Percentiles rank a stretch among this genome's conserved stretches.
Conservation (phyloP, 2,113 vertebrate species). For the Scartelaos histophorus region DNA sequence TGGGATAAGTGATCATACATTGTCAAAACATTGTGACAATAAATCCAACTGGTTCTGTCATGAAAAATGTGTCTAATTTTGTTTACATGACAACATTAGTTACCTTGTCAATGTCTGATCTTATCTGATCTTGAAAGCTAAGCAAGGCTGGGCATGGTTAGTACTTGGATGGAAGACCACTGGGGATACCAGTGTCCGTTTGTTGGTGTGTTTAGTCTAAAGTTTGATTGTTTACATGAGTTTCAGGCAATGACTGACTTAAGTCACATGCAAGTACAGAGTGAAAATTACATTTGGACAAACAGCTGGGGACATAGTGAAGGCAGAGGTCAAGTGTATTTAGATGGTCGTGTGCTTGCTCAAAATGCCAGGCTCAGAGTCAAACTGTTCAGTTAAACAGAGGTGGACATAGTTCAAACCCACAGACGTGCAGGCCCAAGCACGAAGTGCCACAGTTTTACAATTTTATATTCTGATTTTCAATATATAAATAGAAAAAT, state of each 20-base stretch:
- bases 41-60: conserved; percentile 23
- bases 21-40: conserved; percentile 26
- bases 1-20: conserved; percentile 13
- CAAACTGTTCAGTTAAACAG: no score
- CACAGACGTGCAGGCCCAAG: conserved; percentile 65
- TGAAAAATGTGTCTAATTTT: background rate
- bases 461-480: no score
- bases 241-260: conserved; percentile 46
- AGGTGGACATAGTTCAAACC: no score
- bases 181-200: background rate
- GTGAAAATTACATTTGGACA: conserved; percentile 58
- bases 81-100: background rate
- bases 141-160: no score
- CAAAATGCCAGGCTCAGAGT: no score
- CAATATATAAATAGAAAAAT: no score
- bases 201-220: background rate
- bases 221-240: background rate
- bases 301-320: conserved; percentile 31
- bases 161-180: no score
- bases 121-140: no score
- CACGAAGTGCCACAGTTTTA: conserved; percentile 27
- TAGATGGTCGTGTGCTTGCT: conserved; percentile 56
- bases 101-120: no score
- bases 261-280: conserved; percentile 68
- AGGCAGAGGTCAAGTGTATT: conserved; percentile 4